Evolutionary conservation across 2,797 vertebrate species (phyloP).

Genomic region (Aldrovandia affinis): DNA sequence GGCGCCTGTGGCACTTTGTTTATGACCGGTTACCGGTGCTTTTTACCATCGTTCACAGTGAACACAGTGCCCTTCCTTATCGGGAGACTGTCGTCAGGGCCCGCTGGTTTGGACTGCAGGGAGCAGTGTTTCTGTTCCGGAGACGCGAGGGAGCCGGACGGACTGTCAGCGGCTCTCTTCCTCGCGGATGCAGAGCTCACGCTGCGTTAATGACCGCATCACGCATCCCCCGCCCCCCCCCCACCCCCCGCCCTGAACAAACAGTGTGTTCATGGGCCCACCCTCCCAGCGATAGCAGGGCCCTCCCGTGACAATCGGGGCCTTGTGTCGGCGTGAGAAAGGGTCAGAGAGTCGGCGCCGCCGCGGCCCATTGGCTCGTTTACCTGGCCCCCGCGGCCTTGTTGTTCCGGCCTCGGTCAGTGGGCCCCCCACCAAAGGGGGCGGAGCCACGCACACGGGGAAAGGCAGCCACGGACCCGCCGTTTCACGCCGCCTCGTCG

Average conservation of each 20-base stretch:
- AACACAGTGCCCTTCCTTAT: background rate
- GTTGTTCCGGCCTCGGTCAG: constrained; percentile 30
- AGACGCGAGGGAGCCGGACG: background rate
- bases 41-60: background rate
- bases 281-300: constrained; percentile 19
- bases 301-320: constrained; percentile 36
- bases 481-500: background rate
- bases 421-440: background rate
- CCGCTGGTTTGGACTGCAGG: background rate
- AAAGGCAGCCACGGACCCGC: background rate
- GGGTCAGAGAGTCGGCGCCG: constrained; percentile 36
- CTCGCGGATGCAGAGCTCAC: background rate
- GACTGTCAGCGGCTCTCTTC: background rate
- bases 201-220: background rate
- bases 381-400: constrained; percentile 27
- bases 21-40: background rate
- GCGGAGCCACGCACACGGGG: background rate
- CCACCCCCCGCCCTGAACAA: background rate
- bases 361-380: constrained; percentile 33
- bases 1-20: background rate
- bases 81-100: background rate
- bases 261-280: constrained; percentile 2
- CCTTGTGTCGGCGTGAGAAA: constrained; percentile 43
- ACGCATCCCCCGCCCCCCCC: background rate
- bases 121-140: background rate